Conservation (phyloP, 2,797 vertebrate genomes). For the Mus caroli region DNA sequence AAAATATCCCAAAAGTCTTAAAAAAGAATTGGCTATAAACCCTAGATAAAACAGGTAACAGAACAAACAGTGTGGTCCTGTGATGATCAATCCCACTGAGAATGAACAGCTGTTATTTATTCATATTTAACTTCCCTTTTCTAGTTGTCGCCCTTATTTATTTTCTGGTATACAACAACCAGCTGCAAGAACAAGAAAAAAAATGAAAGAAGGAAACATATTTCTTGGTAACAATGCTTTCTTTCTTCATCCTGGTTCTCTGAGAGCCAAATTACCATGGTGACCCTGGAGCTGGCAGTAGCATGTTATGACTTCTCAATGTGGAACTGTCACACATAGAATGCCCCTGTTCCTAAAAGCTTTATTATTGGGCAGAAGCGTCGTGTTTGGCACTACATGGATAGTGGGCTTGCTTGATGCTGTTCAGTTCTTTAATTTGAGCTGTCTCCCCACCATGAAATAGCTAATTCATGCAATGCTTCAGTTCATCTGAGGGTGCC, state of each 20-base stretch:
- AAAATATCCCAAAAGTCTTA: constrained; percentile 52
- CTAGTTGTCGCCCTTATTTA: constrained; percentile 75
- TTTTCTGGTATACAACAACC: constrained; percentile 83
- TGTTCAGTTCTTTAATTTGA: constrained; percentile 76
- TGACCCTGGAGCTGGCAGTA: constrained; percentile 66
- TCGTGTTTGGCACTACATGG: constrained; percentile 77
- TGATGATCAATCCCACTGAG: constrained; percentile 79
- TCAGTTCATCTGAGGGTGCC: constrained; percentile 61
- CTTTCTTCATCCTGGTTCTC: constrained; percentile 77
- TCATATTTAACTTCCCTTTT: constrained; percentile 80
- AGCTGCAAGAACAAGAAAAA: constrained; percentile 81
- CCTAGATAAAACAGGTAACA: constrained; percentile 76
- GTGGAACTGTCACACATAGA: constrained; percentile 67
- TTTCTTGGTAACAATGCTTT: constrained; percentile 82
- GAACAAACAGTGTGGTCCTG: constrained; percentile 69
- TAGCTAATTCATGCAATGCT: constrained; percentile 78
- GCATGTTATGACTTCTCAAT: constrained; percentile 75
- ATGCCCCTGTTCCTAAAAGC: constrained; percentile 54
- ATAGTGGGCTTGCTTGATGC: constrained; percentile 72
- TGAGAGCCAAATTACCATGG: constrained; percentile 77
- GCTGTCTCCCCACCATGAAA: constrained; percentile 73
- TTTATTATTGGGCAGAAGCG: constrained; percentile 56
- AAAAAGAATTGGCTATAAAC: constrained; percentile 78
- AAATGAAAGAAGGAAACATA: constrained; percentile 11
- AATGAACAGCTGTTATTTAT: constrained; percentile 70